Base-by-base conservation (phyloP, 2,888 invertebrate species). In the Acanthoscelides obtectus region DNA sequence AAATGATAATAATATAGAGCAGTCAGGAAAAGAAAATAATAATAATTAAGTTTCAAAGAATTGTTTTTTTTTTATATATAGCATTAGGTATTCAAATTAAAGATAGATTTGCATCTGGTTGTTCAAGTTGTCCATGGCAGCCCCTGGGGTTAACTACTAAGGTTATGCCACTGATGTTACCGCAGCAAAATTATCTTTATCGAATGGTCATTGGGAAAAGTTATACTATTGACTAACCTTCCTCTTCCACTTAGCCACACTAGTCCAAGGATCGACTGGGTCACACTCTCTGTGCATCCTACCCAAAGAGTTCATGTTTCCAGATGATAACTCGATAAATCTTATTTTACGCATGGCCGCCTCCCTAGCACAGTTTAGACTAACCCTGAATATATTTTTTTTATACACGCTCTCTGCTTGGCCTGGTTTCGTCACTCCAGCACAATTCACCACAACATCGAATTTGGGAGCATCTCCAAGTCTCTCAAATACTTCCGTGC, bases 371-470 rank as follows among this genome's bases (percentile, higher is more conserved):
- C 96, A 96, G 82, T 96, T 96, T 64, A 91, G 80, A 84, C 94
- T 94, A 63, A 97, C 87, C 78, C 94, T 94, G 73, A 91, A 88
- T 76, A 97, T 93, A 19, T 97, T 97, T 84, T 97, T 97, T 79
- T 92, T 90, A 85, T 97, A 97, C 21, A 97, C 94, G 1, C 94
- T 92, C 83, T 96, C 96, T 17, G 93, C 93, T 87, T 96, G 95
- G 20, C 94, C 94, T 71, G 91, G 90, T 83, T 96, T 93, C 2
- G 96, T 97, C 86, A 97, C 97, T 1, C 94, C 95, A 0, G 97
- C 97, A 84, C 96, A 94, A 86, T 97, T 97, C 73, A 95, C 91
- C 68, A 95, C 94, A 83, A 91, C 90, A 80, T 92, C 92, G 91
- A 94, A 94, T 45, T 45, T n/a, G 63, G 84, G 80, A 0, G 84